Base-by-base conservation (phyloP, 2,888 invertebrate genomes). In the Napeogenes sylphis region DNA sequence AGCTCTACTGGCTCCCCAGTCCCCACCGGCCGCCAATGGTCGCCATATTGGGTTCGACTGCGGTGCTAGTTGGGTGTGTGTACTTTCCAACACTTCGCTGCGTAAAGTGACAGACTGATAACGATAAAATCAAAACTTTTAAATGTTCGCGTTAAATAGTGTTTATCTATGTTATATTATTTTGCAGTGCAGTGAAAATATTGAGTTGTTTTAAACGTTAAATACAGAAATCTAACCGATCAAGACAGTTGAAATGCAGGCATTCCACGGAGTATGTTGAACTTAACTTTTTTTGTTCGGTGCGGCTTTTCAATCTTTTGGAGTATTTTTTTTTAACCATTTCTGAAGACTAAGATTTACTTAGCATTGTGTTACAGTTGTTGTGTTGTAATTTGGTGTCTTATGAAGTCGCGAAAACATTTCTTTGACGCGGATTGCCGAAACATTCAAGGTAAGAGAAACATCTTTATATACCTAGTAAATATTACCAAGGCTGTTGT, bases 191-290 rank as follows among this genome's bases (percentile, higher is more conserved):
- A 78, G 82, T 85, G 84, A 65, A 66, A 45, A 59, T 59, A 61
- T 32, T 54, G 59, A 63, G 64, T 59, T 61, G 65, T 55, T 63
- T 61, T 55, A 59, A 64, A 61, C 57, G 65, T 61, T 65, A 67
- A 55, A 55, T 59, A 56, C 58, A 62, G 59, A 58, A 63, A 71
- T 68, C 62, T 68, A 65, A 76, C 72, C 72, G 73, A 76, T 76
- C 76, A 74, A 77, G 74, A 71, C 75, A 79, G 79, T 85, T 82
- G 82, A 87, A 88, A 88, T 87, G 86, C 84, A 85, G 80, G 85
- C 90, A 90, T 90, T 89, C 90, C 90, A 80, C 66, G 68, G 80
- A 85, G 90, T 84, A 84, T 90, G 81, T 89, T 90, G 90, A 90
- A 90, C 90, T 85, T 86, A 77, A 80, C 83, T 85, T 86, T 85